Conservation (phyloP, 2,113 vertebrate genomes). For the Etheostoma cragini region DNA sequence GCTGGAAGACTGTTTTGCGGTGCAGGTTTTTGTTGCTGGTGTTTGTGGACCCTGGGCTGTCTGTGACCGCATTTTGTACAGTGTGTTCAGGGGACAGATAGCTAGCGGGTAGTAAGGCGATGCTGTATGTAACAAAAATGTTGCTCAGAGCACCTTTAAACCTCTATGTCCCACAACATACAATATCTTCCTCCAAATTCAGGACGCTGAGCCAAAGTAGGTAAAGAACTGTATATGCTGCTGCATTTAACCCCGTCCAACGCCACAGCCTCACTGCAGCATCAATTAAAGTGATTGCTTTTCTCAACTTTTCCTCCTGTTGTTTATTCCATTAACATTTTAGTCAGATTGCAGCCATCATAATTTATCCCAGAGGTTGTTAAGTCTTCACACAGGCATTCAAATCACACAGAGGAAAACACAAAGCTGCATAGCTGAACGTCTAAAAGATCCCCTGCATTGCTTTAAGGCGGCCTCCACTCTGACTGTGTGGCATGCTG, state of each 20-base stretch:
- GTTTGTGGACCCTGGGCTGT: too few relatives aligned
- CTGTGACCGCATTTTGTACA: too few relatives aligned
- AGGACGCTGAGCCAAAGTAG: background rate
- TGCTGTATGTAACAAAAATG: too few relatives aligned
- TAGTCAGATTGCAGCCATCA: slow-evolving; percentile 42
- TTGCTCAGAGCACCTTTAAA: too few relatives aligned
- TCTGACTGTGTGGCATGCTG: background rate
- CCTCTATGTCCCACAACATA: background rate
- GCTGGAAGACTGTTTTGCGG: too few relatives aligned
- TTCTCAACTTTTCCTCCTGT: slow-evolving; percentile 38
- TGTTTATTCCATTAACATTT: slow-evolving; percentile 53
- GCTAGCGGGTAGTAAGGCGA: too few relatives aligned
- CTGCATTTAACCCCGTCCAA: slow-evolving; percentile 29
- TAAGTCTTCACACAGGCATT: slow-evolving; percentile 25
- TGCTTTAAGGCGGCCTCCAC: background rate
- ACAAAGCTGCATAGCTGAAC: background rate
- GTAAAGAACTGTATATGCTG: background rate
- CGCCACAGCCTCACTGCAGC: slow-evolving; percentile 20
- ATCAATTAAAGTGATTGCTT: slow-evolving; percentile 59
- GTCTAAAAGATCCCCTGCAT: slow-evolving; percentile 1
- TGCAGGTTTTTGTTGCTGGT: too few relatives aligned
- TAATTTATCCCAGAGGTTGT: slow-evolving; percentile 43
- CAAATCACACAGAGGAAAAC: slow-evolving; percentile 6
- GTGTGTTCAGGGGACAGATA: too few relatives aligned
- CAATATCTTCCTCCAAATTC: slow-evolving; percentile 4